A percentile compares a stretch with the other conserved stretches of the same genome.
phyloP scores from a whole-genome alignment of 2,888 invertebrate genomes.

The Xanthostigma xanthostigma region DNA sequence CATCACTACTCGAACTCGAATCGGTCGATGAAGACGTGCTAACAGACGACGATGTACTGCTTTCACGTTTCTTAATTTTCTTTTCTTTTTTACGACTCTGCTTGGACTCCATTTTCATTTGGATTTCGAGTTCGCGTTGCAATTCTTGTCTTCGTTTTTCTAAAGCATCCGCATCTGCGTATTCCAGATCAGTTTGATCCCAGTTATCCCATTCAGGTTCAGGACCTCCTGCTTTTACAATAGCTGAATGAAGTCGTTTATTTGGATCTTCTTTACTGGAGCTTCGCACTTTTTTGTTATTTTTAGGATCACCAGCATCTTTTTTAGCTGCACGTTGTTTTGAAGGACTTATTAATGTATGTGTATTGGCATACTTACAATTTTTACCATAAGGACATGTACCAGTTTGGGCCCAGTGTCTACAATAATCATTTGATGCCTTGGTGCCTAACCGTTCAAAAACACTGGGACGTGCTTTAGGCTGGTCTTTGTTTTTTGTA shows the following conservation, averaged over 20 bases:
- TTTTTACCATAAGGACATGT: constrained; percentile 63
- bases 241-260: constrained; percentile 47
- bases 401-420: constrained; percentile 64
- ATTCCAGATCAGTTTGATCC: constrained; percentile 66
- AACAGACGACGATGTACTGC: constrained; percentile 51
- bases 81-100: constrained; percentile 54
- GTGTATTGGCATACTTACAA: constrained; percentile 61
- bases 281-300: constrained; percentile 22
- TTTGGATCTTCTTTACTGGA: constrained; percentile 41
- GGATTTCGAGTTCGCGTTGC: constrained; percentile 62
- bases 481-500: constrained; percentile 45
- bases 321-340: constrained; percentile 54
- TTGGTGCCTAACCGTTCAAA: constrained; percentile 71
- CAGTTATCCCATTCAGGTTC: constrained; percentile 56
- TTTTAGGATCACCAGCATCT: constrained; percentile 33
- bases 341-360: constrained; percentile 60
- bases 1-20: constrained; percentile 49
- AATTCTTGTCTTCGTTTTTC: constrained; percentile 60
- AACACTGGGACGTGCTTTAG: constrained; percentile 54
- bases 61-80: constrained; percentile 46
- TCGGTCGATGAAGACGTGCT: constrained; percentile 46
- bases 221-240: constrained; percentile 40
- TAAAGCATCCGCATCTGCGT: constrained; percentile 65
- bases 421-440: constrained; percentile 54
- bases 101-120: constrained; percentile 58